A percentile compares a stretch with the other conserved stretches of the same genome.
phyloP scores from a whole-genome alignment of 2,888 invertebrate species.

The Doris montereyensis region DNA sequence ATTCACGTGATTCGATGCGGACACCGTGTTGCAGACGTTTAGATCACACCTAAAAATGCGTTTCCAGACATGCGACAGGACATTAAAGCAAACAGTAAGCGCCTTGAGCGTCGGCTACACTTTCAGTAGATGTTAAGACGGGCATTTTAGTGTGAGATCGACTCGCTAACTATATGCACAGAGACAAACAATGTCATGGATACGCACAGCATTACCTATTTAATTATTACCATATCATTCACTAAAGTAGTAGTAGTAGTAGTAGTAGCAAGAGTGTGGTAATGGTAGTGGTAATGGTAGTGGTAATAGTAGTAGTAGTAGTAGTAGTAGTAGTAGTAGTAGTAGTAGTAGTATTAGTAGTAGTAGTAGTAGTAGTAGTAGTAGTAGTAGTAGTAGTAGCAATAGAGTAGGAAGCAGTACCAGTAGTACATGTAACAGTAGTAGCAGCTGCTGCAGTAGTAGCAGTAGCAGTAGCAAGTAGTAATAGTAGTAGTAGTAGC shows the following conservation, averaged over 20 bases:
- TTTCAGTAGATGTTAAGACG: too few relatives aligned
- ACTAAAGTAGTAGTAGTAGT: constrained; percentile 36
- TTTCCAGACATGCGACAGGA: too few relatives aligned
- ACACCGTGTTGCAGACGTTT: too few relatives aligned
- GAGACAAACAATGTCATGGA: too few relatives aligned
- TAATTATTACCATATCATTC: too few relatives aligned
- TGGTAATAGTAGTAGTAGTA: constrained; percentile 35
- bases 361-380: neutral
- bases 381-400: neutral
- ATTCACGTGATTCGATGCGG: too few relatives aligned
- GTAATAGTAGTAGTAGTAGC: neutral
- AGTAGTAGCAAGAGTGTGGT: constrained; percentile 22
- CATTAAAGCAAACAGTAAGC: too few relatives aligned
- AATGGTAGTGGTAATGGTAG: constrained; percentile 30
- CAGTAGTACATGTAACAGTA: neutral
- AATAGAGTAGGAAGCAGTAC: neutral
- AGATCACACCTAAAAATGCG: too few relatives aligned
- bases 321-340: constrained; percentile 34
- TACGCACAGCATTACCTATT: too few relatives aligned
- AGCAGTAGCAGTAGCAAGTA: neutral
- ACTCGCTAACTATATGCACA: too few relatives aligned
- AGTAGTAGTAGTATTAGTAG: constrained; percentile 24
- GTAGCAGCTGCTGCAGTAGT: neutral
- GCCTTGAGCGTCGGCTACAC: too few relatives aligned
- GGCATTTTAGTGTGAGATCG: too few relatives aligned